A percentile compares a stretch with the other conserved stretches of the same genome.
These are phyloP conservation scores for Laupala kohalensis DNA, from an alignment of 1,140 invertebrate genomes.

Conservation along the genomic window DNA sequence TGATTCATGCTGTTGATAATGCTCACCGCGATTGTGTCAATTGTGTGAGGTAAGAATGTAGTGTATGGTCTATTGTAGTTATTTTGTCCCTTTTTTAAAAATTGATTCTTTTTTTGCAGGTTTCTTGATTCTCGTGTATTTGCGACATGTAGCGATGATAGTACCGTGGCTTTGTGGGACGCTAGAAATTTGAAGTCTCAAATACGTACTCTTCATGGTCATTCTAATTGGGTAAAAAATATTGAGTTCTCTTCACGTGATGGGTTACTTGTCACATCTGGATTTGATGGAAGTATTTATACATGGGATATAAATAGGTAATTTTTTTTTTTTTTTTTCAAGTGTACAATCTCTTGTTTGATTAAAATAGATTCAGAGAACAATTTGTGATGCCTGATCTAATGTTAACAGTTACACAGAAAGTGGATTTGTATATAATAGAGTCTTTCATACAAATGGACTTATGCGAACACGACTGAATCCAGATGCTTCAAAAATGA, in stretches of 20 bases:
- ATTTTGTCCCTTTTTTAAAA: background rate
- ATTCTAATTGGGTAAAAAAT: conserved; percentile 93
- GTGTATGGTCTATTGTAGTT: background rate
- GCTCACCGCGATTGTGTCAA: conserved; percentile 86
- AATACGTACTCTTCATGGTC: conserved; percentile 65
- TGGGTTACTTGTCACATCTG: conserved; percentile 75
- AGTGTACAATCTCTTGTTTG: background rate
- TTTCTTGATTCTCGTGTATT: conserved; percentile 80
- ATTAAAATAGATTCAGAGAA: too few relatives aligned
- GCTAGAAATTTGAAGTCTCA: conserved; percentile 65
- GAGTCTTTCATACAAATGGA: conserved; percentile 69
- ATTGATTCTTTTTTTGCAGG: conserved; percentile 32
- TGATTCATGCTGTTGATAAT: conserved; percentile 59
- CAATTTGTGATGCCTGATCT: conserved; percentile 1
- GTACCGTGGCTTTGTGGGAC: conserved; percentile 84
- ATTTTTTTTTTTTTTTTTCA: conserved; percentile 3
- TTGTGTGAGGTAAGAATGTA: conserved; percentile 64
- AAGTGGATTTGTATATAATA: conserved; percentile 59
- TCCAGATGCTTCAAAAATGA: conserved; percentile 72
- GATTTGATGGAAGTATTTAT: conserved; percentile 85
- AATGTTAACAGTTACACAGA: conserved; percentile 45
- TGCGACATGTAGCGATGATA: conserved; percentile 88
- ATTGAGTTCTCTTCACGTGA: conserved; percentile 84
- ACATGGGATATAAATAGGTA: conserved; percentile 88
- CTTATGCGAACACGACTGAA: conserved; percentile 79